A percentile compares a stretch with the other conserved stretches of the same genome.
Conservation (phyloP, 2,888 invertebrate genomes). For the Drosophila putrida region DNA sequence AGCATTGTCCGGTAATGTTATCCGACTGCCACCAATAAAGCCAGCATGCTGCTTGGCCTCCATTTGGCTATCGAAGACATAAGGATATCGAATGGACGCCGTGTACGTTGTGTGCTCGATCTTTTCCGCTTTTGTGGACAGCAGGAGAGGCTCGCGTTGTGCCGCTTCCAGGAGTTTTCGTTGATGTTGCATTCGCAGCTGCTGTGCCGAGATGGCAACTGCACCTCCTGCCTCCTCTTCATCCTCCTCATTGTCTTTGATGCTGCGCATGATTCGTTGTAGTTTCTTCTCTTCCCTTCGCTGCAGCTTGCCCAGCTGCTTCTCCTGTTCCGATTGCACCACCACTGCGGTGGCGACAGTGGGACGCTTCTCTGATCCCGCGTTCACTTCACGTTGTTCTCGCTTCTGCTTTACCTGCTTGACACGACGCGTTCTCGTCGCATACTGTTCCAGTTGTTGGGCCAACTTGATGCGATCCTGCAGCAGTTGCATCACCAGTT, state of each 20-base stretch:
- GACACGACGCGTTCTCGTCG: constrained; percentile 76
- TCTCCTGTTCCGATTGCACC: constrained; percentile 94
- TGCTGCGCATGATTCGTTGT: constrained; percentile 82
- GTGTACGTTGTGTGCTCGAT: constrained; percentile 79
- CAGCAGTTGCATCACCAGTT: constrained; percentile 90
- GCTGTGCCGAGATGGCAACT: constrained; percentile 84
- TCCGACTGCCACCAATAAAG: constrained; percentile 92
- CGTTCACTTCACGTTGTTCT: constrained; percentile 21
- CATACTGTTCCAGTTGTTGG: constrained; percentile 80
- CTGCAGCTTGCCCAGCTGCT: constrained; percentile 90
- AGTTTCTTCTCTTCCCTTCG: constrained; percentile 94
- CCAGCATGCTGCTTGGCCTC: constrained; percentile 88
- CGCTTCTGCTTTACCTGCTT: constrained; percentile 70
- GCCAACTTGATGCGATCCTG: constrained; percentile 88
- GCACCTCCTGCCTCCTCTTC: constrained; percentile 51
- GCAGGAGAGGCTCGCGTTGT: constrained; percentile 82
- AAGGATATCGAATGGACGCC: constrained; percentile 89
- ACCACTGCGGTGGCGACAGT: constrained; percentile 92
- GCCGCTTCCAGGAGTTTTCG: constrained; percentile 81
- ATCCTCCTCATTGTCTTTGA: constrained; percentile 70
- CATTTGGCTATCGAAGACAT: constrained; percentile 93
- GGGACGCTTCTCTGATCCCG: constrained; percentile 85
- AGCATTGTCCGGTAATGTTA: constrained; percentile 93
- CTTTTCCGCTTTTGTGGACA: constrained; percentile 66
- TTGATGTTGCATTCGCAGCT: constrained; percentile 82